Base-by-base conservation (phyloP, 2,113 vertebrate genomes). In the Athene noctua region DNA sequence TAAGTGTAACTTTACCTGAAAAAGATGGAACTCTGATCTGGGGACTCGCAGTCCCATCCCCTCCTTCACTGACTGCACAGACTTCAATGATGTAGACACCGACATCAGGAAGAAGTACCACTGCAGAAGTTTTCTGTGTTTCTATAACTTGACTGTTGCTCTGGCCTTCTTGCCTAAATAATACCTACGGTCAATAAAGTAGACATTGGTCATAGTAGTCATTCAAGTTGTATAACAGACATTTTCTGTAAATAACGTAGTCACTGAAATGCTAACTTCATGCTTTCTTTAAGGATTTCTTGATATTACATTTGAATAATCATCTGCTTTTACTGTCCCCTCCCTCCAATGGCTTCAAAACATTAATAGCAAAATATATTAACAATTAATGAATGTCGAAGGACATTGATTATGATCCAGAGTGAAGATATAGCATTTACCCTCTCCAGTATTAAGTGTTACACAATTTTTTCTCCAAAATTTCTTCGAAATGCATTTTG, bases 41-140 rank as follows among this genome's bases (percentile, higher is more conserved):
- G 47, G 99, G 98, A 95, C 99, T 99, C 16, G 98, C 95, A 2
- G 98, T 98, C 57, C 99, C 99, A 87, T 99, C 99, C 14, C 99
- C 99, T 63, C 99, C 99, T 97, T 99, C 99, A 47, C 99, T 99
- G 88, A 99, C 98, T 3, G 99, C 98, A 46, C 99, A 98, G 51
- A 99, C 99, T 97, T 99, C 99, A 19, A 99, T 99, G 96, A 99
- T 98, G 63, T 99, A 99, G 87, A 99, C 98, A 26, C 99, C 99
- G 75, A 98, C 99, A 73, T 99, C 99, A 1, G 99, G 98, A 74
- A 99, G 98, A 22, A 98, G 98, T 6, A 99, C 97, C 80, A 99
- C 97, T 5, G 99, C 99, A 74, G 99, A 99, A 3, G 99, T 99
- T 97, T 99, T 99, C 90, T 99, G 98, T 81, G 99, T 99, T 97